Evolutionary conservation across 2,888 invertebrate genomes (phyloP).

Genomic region (Orthonychiurus folsomi): DNA sequence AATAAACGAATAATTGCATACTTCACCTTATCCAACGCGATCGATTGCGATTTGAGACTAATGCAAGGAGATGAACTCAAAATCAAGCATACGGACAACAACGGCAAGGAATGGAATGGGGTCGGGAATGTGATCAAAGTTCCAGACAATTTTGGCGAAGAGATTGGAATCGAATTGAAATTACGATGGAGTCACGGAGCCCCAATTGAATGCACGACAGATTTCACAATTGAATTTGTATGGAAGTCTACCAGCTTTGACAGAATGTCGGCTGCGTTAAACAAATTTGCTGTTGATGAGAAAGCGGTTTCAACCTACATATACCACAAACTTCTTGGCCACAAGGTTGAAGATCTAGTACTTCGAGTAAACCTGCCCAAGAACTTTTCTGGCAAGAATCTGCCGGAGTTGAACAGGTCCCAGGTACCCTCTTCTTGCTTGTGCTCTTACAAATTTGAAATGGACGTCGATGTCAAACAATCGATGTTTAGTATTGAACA

Average conservation of each 20-base stretch:
- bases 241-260: constrained; percentile 99
- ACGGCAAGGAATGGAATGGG: constrained; percentile 93
- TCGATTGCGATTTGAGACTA: constrained; percentile 84
- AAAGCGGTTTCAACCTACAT: constrained; percentile 95
- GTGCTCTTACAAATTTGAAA: neutral
- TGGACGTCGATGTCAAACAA: neutral
- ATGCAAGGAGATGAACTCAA: constrained; percentile 98
- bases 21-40: constrained; percentile 92
- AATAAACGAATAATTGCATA: constrained; percentile 98
- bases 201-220: constrained; percentile 85
- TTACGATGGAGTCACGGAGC: constrained; percentile 67
- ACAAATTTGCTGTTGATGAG: constrained; percentile 93
- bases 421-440: constrained; percentile 54
- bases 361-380: constrained; percentile 89
- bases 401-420: constrained; percentile 95
- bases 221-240: constrained; percentile 96
- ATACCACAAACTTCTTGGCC: constrained; percentile 90
- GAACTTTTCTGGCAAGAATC: constrained; percentile 91
- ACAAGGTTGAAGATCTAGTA: constrained; percentile 84
- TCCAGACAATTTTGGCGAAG: constrained; percentile 93
- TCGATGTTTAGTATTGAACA: neutral
- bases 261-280: constrained; percentile 89
- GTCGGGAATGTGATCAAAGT: constrained; percentile 96
- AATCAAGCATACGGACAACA: constrained; percentile 82
- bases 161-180: constrained; percentile 93